Percentiles rank a stretch among this genome's conserved stretches.
phyloP scores from a whole-genome alignment of 2,797 vertebrate species.

The Eospalax fontanierii region DNA sequence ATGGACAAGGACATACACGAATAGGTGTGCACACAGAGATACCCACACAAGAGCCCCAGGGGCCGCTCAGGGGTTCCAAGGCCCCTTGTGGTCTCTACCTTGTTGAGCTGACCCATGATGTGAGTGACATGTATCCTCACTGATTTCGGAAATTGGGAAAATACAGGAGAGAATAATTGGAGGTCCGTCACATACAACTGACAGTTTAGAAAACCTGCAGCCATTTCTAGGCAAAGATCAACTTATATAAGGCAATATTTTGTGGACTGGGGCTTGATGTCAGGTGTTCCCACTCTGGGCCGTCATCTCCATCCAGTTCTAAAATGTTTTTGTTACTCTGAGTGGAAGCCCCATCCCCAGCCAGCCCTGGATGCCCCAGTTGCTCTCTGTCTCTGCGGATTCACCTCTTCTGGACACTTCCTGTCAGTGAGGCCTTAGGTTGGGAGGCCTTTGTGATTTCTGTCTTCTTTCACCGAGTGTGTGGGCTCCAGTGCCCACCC shows the following conservation, averaged over 20 bases:
- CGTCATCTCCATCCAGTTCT: neutral
- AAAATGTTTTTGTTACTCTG: neutral
- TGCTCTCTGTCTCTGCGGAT: neutral
- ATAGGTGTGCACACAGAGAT: neutral
- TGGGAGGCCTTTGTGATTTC: neutral
- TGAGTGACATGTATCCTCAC: neutral
- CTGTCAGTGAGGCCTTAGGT: fast-evolving
- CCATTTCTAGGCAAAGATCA: neutral
- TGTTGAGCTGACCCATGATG: neutral
- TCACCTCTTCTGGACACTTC: neutral
- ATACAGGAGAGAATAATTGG: neutral
- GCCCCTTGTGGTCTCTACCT: fast-evolving
- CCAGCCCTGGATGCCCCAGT: too few species aligned
- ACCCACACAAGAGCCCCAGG: neutral
- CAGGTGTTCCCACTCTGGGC: too few species aligned
- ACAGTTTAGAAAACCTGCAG: neutral
- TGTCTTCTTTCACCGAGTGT: fast-evolving
- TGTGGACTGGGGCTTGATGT: neutral
- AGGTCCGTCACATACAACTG: fast-evolving
- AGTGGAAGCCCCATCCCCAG: neutral
- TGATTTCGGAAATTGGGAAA: neutral
- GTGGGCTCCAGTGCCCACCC: fast-evolving
- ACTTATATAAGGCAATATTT: neutral
- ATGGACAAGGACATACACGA: too few species aligned
- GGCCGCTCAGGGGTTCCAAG: neutral